Evolutionary conservation across 2,797 vertebrate genomes (phyloP), one percentile per base, ranked within the genome.

Genomic region (Cryptoblepharus egeriae): DNA sequence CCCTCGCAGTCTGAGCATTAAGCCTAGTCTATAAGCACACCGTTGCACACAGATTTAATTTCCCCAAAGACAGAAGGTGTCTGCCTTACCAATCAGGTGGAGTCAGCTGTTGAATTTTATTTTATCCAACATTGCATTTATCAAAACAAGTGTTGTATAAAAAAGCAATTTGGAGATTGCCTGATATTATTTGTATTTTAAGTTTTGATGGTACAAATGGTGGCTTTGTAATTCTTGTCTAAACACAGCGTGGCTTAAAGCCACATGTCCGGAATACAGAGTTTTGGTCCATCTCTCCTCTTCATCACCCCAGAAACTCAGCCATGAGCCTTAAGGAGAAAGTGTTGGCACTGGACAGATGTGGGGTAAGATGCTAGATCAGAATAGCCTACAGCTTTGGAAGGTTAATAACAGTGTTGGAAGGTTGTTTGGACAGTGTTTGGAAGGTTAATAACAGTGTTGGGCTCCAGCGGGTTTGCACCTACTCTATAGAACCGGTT

Each of bases 61-160:
- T 84, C 82, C 82, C 82, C 70, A 74, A 67, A 79, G 82, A 60
- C 76, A 73, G 61, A 79, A 79, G 49, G 63, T 84, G 82, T 75
- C 82, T 84, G 82, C 37, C 63, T 84, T 84, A 79, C 70, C 82
- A 84, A 74, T 84, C 82, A 68, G 79, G 77, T 84, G 45, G 61
- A 78, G 77, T 79, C 70, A 84, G 82, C 61, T 74, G 76, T 37
- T 52, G 82, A 75, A 84, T 79, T 84, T 74, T 74, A 68, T 79
- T 84, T 84, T 79, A 79, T 67, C 71, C 82, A 73, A 42, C 39
- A 61, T 60, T 45, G 28, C 57, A 69, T 78, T 73, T 61, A 79
- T 79, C 76, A 79, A 83, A 83, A 83, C 65, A 82, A 82, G 64
- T 76, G 60, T 57, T 78, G 37, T 67, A 83, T 73, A 78, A 83